Evolutionary conservation across 2,797 vertebrate species (phyloP).

Genomic region (Varecia variegata): DNA sequence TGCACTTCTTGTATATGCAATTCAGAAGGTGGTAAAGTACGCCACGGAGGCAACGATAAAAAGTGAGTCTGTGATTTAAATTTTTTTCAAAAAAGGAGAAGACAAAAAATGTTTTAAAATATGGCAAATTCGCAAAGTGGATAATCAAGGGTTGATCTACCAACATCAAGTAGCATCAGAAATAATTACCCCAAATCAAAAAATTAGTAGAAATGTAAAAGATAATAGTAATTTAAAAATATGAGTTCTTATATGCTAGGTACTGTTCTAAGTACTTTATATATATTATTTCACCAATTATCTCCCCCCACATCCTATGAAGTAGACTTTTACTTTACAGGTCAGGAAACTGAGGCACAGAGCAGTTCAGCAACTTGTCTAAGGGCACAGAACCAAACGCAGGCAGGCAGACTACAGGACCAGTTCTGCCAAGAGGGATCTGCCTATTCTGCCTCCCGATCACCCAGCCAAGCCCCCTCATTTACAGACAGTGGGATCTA

Average conservation of each 20-base stretch:
- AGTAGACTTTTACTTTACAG: neutral
- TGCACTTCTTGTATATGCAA: neutral
- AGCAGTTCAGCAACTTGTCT: neutral
- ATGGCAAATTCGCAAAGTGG: neutral
- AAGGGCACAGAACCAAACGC: neutral
- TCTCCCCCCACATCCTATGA: neutral
- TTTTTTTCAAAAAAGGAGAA: neutral
- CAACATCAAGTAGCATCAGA: constrained; percentile 3
- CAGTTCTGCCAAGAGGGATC: neutral
- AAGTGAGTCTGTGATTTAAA: neutral
- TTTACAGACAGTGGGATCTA: neutral
- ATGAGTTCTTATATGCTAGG: neutral
- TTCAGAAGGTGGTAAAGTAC: neutral
- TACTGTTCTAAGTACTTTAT: neutral
- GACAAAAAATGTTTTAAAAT: neutral
- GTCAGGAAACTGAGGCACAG: neutral
- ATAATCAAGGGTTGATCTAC: neutral
- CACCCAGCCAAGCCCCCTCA: neutral
- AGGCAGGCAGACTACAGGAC: neutral
- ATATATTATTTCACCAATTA: constrained; percentile 5
- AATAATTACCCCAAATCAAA: constrained; percentile 17
- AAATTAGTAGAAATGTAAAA: neutral
- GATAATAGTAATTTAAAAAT: neutral
- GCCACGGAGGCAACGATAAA: neutral
- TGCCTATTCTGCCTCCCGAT: neutral